phyloP scores from a whole-genome alignment of 2,888 invertebrate species.

The Malacosoma neustria region DNA sequence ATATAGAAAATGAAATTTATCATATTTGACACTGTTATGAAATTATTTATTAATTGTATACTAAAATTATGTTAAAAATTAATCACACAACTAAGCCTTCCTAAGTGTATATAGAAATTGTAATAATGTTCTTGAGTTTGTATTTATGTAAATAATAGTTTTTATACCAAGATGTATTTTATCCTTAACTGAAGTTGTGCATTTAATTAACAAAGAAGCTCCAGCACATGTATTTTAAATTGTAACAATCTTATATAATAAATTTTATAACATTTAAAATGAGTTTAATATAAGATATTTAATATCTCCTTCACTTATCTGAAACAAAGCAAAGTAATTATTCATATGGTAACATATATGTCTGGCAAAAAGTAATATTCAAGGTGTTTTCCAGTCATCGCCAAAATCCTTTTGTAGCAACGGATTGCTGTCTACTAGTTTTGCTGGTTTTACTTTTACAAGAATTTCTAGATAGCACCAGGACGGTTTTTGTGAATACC shows the following conservation, averaged over 20 bases:
- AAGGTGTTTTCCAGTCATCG: no score
- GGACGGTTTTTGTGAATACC: no score
- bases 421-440: no score
- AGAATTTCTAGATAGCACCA: no score
- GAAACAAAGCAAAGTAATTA: conserved; percentile 17
- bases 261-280: conserved; percentile 1
- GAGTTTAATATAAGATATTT: conserved; percentile 8
- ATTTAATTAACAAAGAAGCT: conserved; percentile 21
- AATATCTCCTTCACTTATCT: conserved; percentile 8
- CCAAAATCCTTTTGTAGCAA: no score
- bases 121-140: conserved; percentile 4
- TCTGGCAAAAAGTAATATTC: no score
- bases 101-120: not conserved
- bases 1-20: no score
- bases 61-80: no score
- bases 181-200: conserved; percentile 14
- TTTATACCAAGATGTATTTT: conserved; percentile 10
- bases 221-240: conserved; percentile 49
- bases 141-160: conserved; percentile 13
- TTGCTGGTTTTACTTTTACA: no score
- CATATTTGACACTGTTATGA: no score
- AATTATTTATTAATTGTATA: no score
- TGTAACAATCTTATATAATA: conserved; percentile 36
- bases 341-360: no score
- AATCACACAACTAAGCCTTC: not conserved